Evolutionary conservation across 2,797 vertebrate genomes (phyloP).

Genomic region (Pagetopsis macropterus): DNA sequence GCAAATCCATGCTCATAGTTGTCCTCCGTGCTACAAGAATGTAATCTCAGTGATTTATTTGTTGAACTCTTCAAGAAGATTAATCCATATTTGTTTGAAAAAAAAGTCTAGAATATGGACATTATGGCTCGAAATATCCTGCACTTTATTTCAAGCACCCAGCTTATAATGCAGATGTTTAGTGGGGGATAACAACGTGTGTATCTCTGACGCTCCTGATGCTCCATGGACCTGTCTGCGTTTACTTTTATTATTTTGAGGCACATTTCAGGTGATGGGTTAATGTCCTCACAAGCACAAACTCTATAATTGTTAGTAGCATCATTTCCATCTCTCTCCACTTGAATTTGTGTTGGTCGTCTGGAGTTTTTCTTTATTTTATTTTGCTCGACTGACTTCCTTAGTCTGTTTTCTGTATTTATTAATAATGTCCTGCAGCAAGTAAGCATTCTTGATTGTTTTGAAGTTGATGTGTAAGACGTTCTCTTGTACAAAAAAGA

Average conservation of each 20-base stretch:
- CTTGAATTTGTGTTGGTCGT: constrained; percentile 49
- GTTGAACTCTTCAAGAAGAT: constrained; percentile 65
- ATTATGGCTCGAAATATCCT: constrained; percentile 62
- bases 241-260: constrained; percentile 31
- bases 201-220: constrained; percentile 27
- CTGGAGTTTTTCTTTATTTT: constrained; percentile 25
- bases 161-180: constrained; percentile 43
- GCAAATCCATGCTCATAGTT: constrained; percentile 4
- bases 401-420: constrained; percentile 53
- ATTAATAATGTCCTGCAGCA: constrained; percentile 40
- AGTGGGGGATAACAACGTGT: constrained; percentile 21
- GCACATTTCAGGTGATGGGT: constrained; percentile 57
- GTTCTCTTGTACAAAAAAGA: constrained; percentile 18
- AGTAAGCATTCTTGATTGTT: constrained; percentile 41
- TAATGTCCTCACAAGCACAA: constrained; percentile 66
- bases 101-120: constrained; percentile 47
- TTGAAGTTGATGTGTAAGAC: constrained; percentile 31
- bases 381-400: constrained; percentile 32
- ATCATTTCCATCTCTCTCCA: constrained; percentile 41
- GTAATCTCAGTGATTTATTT: constrained; percentile 58
- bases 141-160: constrained; percentile 78
- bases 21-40: constrained; percentile 67
- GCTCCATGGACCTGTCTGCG: constrained; percentile 16
- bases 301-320: constrained; percentile 36
- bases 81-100: constrained; percentile 47